These are phyloP conservation scores for Okamejei kenojei DNA, from an alignment of 2,797 vertebrate species.

Conservation along the genomic window DNA sequence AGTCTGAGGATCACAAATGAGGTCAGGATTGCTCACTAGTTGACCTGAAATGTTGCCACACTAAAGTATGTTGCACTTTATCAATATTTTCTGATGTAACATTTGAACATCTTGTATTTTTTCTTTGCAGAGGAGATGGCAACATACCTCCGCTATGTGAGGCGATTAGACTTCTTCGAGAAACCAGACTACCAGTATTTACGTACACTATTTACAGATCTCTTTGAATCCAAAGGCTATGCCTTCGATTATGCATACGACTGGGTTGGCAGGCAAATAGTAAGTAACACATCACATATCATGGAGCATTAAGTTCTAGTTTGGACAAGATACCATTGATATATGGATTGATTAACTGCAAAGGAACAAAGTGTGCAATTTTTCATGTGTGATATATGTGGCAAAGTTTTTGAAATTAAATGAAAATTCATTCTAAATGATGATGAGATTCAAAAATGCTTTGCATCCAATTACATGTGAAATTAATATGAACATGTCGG, in stretches of 20 bases:
- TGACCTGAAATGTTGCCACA: not conserved
- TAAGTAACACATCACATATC: constrained; percentile 59
- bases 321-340: not conserved
- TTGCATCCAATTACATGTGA: not conserved
- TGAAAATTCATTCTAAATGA: not conserved
- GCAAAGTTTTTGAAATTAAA: not conserved
- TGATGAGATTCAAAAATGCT: not conserved
- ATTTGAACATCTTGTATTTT: constrained; percentile 40
- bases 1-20: too few species aligned
- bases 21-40: not conserved
- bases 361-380: not conserved
- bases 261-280: constrained; percentile 96
- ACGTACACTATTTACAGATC: constrained; percentile 88
- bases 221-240: constrained; percentile 95
- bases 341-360: not conserved
- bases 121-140: constrained; percentile 87
- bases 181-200: constrained; percentile 96
- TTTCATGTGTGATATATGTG: not conserved
- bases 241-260: constrained; percentile 94
- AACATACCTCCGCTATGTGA: constrained; percentile 90
- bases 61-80: not conserved
- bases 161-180: constrained; percentile 94
- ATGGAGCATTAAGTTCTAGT: not conserved
- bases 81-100: constrained; percentile 30
- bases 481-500: not conserved